These are phyloP conservation scores for Phyllotis vaccarum DNA, from an alignment of 2,797 vertebrate genomes.

Conservation along the genomic window DNA sequence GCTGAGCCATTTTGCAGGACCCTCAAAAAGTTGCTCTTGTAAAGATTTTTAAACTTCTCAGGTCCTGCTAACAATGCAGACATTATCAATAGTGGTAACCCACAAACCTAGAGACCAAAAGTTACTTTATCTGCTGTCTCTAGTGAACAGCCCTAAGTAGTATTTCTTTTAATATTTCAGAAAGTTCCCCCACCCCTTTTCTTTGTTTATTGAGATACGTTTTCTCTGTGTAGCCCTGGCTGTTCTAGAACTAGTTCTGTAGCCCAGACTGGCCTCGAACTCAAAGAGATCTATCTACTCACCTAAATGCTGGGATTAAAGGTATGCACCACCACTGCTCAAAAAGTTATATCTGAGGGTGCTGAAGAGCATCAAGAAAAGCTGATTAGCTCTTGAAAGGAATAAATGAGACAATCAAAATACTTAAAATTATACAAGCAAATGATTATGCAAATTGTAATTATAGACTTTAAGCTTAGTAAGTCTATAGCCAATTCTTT, in stretches of 20 bases:
- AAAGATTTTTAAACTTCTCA: neutral
- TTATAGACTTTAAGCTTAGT: neutral
- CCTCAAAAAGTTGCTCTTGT: neutral
- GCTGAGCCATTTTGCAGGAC: neutral
- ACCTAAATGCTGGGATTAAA: neutral
- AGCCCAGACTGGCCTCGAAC: neutral
- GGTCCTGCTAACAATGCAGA: neutral
- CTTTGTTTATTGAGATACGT: neutral
- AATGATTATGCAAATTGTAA: conserved; percentile 46
- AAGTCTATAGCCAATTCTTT: neutral
- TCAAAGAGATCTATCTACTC: neutral
- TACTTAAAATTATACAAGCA: neutral
- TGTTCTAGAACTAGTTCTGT: neutral
- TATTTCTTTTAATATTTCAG: neutral
- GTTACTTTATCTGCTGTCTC: neutral
- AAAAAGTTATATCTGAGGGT: neutral
- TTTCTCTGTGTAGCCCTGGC: neutral
- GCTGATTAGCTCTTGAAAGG: neutral
- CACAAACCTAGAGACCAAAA: neutral
- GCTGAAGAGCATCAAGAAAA: neutral
- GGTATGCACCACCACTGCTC: neutral
- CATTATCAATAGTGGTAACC: neutral
- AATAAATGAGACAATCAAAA: conserved; percentile 7
- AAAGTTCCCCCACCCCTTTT: neutral
- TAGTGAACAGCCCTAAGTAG: neutral